A percentile compares a stretch with the other conserved stretches of the same genome.
Evolutionary conservation across 2,797 vertebrate genomes (phyloP).

Genomic region (Erethizon dorsatum): DNA sequence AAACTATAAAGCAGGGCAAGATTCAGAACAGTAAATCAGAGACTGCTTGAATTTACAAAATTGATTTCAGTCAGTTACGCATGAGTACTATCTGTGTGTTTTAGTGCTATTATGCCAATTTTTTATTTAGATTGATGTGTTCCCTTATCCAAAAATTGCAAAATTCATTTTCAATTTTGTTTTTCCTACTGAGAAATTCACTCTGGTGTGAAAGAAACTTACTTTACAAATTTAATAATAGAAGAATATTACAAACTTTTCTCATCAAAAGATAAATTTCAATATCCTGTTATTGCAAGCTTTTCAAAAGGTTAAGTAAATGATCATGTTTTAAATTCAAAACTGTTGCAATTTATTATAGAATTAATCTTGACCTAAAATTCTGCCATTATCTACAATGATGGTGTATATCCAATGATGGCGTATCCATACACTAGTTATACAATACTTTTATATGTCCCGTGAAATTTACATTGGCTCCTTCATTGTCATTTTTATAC

Average conservation of each 20-base stretch:
- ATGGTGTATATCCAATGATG: neutral
- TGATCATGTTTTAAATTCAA: neutral
- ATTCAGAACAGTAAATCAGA: neutral
- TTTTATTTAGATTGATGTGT: neutral
- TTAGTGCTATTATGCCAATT: neutral
- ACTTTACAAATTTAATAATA: neutral
- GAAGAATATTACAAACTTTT: neutral
- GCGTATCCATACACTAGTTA: neutral
- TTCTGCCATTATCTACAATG: neutral
- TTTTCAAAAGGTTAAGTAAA: neutral
- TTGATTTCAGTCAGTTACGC: neutral
- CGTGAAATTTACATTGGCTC: neutral
- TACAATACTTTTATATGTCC: neutral
- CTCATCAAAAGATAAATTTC: neutral
- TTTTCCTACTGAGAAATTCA: neutral
- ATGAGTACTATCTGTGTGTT: neutral
- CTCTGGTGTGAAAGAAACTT: neutral
- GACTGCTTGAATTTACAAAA: constrained; percentile 3
- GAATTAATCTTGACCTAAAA: neutral
- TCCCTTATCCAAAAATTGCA: neutral
- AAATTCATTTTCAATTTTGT: neutral
- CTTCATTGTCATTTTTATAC: neutral
- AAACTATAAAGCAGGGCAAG: neutral
- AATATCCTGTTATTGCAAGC: neutral
- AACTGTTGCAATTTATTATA: neutral